Evolutionary conservation across 2,113 vertebrate genomes (phyloP), one percentile per base, ranked within the genome.

Genomic region (Alaudala cheleensis): DNA sequence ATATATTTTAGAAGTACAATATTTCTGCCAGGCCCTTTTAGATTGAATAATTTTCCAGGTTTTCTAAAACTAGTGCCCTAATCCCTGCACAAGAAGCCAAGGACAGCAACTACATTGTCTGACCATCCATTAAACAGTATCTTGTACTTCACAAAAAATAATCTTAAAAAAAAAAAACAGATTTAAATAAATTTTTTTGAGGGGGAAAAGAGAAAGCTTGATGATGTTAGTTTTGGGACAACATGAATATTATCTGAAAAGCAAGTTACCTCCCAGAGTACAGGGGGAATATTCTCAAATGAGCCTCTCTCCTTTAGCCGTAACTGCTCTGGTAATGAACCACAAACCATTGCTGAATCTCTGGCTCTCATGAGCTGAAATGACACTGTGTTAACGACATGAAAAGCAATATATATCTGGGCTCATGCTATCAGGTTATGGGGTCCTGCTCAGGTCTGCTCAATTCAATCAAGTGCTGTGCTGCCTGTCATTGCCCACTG

Each of bases 101-200:
- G 14, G 22, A 67, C 7, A 79, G 29, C 16, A 79, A 21, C 10
- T 47, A 64, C 11, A 11, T 14, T 49, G 7, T 57, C 34, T 67
- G 23, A 21, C 6, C 26, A 76, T 3, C 3, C 23, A 56, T 20
- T 58, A 67, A 85, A 65, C 2, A 50, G 3, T 20, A 54, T 42
- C 25, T 47, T 67, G 18, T 28, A 64, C 14, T 33, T 67, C 33
- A 62, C 16, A 13, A 77, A 34, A 83, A 49, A 57, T 14, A 62
- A 51, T 3, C 2, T 45, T 28, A 42, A 72, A 31, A 3, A 51
- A 80, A 11, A 1, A 21, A 53, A 19, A 0, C 8, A 49, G 0
- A 37, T 37, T 33, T 33, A 19, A 89, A 80, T 37, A 61, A 34
- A 49, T 22, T 22, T 44, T 39, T 57, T 18, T 40, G 5, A 8